A percentile compares a stretch with the other conserved stretches of the same genome.
phyloP scores from a whole-genome alignment of 2,888 invertebrate species.

The Thyatira batis region DNA sequence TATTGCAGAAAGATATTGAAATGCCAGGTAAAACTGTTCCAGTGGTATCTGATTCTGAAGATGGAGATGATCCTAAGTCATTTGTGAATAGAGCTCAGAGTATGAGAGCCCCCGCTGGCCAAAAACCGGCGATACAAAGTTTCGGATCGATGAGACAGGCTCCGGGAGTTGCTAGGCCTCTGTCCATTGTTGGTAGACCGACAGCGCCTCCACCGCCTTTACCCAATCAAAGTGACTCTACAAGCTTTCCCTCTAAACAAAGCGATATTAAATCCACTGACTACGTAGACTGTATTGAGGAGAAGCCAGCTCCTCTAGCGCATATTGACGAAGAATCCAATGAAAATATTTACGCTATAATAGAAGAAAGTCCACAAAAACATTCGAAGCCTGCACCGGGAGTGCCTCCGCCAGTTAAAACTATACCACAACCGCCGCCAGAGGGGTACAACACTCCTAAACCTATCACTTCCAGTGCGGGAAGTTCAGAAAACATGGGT shows the following conservation, averaged over 20 bases:
- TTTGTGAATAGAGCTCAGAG: constrained; percentile 91
- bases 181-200: constrained; percentile 88
- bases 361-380: constrained; percentile 88
- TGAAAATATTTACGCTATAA: constrained; percentile 94
- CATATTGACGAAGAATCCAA: constrained; percentile 84
- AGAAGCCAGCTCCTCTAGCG: constrained; percentile 83
- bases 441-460: constrained; percentile 76
- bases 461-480: constrained; percentile 68
- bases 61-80: constrained; percentile 78
- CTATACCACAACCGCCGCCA: constrained; percentile 67
- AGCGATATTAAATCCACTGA: constrained; percentile 73
- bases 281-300: constrained; percentile 91
- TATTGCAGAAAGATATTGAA: constrained; percentile 86
- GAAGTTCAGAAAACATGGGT: constrained; percentile 87
- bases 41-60: constrained; percentile 78
- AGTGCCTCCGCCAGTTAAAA: constrained; percentile 58
- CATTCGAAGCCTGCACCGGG: constrained; percentile 63
- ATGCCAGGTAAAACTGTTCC: constrained; percentile 83
- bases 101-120: constrained; percentile 85
- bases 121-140: constrained; percentile 85
- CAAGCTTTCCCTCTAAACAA: constrained; percentile 75
- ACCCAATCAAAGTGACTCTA: constrained; percentile 65
- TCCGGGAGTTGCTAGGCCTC: constrained; percentile 85
- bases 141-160: constrained; percentile 93
- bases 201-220: constrained; percentile 89